phyloP scores from a whole-genome alignment of 2,113 vertebrate species.

The Callipepla squamata region DNA sequence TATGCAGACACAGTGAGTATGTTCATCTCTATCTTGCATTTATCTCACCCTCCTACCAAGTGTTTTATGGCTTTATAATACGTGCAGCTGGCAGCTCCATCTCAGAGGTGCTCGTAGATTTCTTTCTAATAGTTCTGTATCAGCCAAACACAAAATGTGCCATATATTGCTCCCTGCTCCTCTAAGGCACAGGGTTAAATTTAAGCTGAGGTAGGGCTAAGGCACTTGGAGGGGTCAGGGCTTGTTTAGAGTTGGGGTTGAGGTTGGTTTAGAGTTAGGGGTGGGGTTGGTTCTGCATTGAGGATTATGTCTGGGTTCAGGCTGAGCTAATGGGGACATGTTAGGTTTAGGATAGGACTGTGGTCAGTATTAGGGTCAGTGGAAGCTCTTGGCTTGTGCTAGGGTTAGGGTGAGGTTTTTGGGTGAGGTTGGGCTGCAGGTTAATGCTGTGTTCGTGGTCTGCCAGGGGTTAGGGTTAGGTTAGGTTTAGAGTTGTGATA shows the following conservation, averaged over 20 bases:
- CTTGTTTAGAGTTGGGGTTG: not conserved
- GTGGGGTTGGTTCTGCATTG: not conserved
- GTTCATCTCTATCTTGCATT: not conserved
- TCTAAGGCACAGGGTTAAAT: not conserved
- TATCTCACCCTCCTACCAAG: not conserved
- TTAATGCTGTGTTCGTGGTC: not conserved
- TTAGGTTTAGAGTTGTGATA: not conserved
- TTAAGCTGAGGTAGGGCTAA: not conserved
- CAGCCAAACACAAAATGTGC: not conserved
- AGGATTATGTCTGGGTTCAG: not conserved
- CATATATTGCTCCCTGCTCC: not conserved
- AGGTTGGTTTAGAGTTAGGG: not conserved
- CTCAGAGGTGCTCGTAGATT: not conserved
- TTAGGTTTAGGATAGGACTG: not conserved
- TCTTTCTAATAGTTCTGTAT: not conserved
- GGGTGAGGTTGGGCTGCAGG: not conserved
- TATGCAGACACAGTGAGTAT: not conserved
- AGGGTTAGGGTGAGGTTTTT: not conserved
- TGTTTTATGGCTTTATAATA: not conserved
- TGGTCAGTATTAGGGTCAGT: not conserved
- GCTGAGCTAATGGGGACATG: not conserved
- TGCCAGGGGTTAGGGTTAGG: not conserved
- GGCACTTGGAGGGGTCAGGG: not conserved
- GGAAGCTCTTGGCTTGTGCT: not conserved
- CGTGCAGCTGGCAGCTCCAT: not conserved